Evolutionary conservation across 2,797 vertebrate species (phyloP).

Genomic region (Aeoliscus strigatus): DNA sequence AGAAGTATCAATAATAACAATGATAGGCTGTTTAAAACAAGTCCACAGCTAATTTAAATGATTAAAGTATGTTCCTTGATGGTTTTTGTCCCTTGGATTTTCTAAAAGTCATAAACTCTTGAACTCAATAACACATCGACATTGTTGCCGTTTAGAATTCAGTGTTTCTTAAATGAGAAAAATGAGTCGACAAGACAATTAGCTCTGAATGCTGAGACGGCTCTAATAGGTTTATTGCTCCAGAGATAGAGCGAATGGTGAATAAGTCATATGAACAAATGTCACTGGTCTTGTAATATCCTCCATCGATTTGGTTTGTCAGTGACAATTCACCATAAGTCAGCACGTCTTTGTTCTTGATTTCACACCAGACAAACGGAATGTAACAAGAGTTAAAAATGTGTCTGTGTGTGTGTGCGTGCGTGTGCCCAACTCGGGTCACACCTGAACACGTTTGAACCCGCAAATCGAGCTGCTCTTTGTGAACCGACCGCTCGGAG

Average conservation of each 20-base stretch:
- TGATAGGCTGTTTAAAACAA: too few relatives aligned
- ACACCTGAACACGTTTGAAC: conserved; percentile 61
- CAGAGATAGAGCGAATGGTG: conserved; percentile 53
- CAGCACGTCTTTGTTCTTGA: conserved; percentile 30
- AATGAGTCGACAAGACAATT: conserved; percentile 46
- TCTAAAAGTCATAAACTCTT: too few relatives aligned
- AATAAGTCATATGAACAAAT: conserved; percentile 46
- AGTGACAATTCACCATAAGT: conserved; percentile 16
- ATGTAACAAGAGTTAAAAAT: conserved; percentile 9
- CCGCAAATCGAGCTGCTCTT: conserved; percentile 40
- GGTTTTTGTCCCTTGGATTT: too few relatives aligned
- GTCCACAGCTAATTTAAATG: too few relatives aligned
- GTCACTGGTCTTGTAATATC: conserved; percentile 52
- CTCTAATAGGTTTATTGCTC: conserved; percentile 50
- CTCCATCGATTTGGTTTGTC: conserved; percentile 41
- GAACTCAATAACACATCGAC: conserved; percentile 10
- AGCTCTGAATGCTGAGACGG: conserved; percentile 47
- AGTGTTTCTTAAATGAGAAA: conserved; percentile 22
- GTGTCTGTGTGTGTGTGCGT: conserved; percentile 6
- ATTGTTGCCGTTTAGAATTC: conserved; percentile 28
- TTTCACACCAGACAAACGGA: conserved; percentile 23
- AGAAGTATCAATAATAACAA: too few relatives aligned
- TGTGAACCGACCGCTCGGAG: conserved; percentile 51
- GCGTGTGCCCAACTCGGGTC: conserved; percentile 13
- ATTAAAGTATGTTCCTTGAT: too few relatives aligned